Evolutionary conservation across 2,888 invertebrate species (phyloP).

Genomic region (Troglohyphantes excavatus): DNA sequence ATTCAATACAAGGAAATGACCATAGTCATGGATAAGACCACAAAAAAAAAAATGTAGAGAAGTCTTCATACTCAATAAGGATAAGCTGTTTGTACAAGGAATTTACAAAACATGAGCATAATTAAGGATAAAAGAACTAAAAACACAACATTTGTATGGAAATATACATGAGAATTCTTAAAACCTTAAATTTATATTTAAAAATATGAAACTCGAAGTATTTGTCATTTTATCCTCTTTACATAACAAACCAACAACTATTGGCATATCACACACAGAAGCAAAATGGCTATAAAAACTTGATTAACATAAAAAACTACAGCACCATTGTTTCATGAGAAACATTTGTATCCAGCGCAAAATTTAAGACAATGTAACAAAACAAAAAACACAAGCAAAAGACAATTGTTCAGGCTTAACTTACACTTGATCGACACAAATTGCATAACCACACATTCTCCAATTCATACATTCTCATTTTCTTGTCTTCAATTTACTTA

Average conservation of each 20-base stretch:
- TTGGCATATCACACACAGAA: neutral
- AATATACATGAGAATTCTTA: constrained; percentile 13
- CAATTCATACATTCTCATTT: too few species aligned
- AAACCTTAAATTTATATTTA: neutral
- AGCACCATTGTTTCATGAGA: constrained; percentile 18
- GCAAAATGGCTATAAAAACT: neutral
- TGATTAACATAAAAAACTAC: constrained; percentile 20
- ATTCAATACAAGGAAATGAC: neutral
- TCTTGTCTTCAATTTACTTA: too few species aligned
- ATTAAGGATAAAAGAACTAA: neutral
- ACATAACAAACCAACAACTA: neutral
- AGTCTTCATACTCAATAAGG: too few species aligned
- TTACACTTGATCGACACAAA: neutral
- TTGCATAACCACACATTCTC: neutral
- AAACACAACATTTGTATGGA: neutral
- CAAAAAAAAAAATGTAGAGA: neutral
- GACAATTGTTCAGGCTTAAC: neutral
- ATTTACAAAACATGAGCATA: constrained; percentile 18
- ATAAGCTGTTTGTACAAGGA: constrained; percentile 11
- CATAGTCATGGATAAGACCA: neutral
- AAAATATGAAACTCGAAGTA: neutral
- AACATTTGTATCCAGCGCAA: constrained; percentile 17
- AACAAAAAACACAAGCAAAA: neutral
- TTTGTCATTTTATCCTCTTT: neutral
- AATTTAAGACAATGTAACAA: neutral